A percentile compares a stretch with the other conserved stretches of the same genome.
Conservation (phyloP, 1,140 invertebrate genomes). For the Leptopilina clavipes region DNA sequence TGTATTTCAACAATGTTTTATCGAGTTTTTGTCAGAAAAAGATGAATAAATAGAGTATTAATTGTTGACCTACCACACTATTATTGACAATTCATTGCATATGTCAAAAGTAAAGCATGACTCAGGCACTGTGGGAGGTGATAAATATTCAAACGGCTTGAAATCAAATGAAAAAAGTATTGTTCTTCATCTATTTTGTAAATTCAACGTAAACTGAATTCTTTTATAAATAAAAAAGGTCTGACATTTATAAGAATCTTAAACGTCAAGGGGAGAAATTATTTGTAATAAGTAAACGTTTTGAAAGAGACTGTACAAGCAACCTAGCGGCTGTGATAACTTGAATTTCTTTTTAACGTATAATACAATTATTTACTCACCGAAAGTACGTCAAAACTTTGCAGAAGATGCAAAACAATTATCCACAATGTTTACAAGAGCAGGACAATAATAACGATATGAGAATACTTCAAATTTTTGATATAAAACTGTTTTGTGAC, state of each 20-base stretch:
- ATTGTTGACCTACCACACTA: conserved; percentile 28
- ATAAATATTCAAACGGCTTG: neutral
- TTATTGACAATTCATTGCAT: conserved; percentile 23
- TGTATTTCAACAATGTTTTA: neutral
- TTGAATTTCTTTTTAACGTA: neutral
- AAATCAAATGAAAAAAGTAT: conserved; percentile 42
- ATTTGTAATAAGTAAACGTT: conserved; percentile 11
- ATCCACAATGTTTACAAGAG: neutral
- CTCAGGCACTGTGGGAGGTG: conserved; percentile 40
- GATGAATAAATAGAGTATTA: neutral
- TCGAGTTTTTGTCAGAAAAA: neutral
- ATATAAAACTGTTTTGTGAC: conserved; percentile 20
- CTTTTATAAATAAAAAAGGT: neutral
- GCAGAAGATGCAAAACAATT: neutral
- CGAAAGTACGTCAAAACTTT: conserved; percentile 6
- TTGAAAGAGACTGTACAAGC: conserved; percentile 40
- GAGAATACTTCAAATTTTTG: neutral
- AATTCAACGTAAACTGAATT: neutral
- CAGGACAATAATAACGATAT: neutral
- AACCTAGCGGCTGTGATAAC: conserved; percentile 41
- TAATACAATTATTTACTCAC: conserved; percentile 43
- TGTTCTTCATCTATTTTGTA: neutral
- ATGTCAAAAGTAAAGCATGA: conserved; percentile 44
- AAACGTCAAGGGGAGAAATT: conserved; percentile 8
- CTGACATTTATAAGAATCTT: too few relatives aligned